Base-by-base conservation (phyloP, 2,113 vertebrate species). In the Myrmecophaga tridactyla region DNA sequence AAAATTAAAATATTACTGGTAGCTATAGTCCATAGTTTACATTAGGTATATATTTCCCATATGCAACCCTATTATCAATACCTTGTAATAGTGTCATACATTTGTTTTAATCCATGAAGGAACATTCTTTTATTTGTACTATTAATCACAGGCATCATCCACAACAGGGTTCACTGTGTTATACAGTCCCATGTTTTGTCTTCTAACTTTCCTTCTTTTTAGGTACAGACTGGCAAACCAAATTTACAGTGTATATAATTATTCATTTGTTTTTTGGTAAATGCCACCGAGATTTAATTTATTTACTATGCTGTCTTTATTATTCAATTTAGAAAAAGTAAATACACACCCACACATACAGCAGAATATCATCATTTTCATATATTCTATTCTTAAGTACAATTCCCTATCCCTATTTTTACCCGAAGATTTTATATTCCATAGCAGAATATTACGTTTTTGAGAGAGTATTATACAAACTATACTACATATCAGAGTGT, bases 371-470 rank as follows among this genome's bases (percentile, higher is more conserved):
- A 25, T 36, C 27, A 51, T 51, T 86, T 86, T 73, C 39, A n/a
- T 69, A 46, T 82, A 46, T 91, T 58, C 29, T 70, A 18, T 91
- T 69, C 90, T 96, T 82, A 76, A 87, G 58, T 62, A 34, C 36
- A 91, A 2, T 87, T 75, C 48, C 53, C 6, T 65, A 58, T 75
- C 18, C 27, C 81, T 82, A 62, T 87, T 91, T 90, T 91, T 75
- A 60, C 31, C 53, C 46, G 46, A 53, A 43, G 20, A 65, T 90
- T 94, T 95, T 86, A 78, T 78, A 56, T 87, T 94, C 48, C 62
- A 83, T 53, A 92, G 9, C n/a, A 48, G 41, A 90, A 90, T 86
- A 82, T 60, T 82, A 87, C 76, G 13, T 75, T 94, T 89, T 94
- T 78, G 53, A 94, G 48, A 48, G 29, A 81, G 36, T 63, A 46